Base-by-base conservation (phyloP, 2,113 vertebrate species). In the Otocyon megalotis region DNA sequence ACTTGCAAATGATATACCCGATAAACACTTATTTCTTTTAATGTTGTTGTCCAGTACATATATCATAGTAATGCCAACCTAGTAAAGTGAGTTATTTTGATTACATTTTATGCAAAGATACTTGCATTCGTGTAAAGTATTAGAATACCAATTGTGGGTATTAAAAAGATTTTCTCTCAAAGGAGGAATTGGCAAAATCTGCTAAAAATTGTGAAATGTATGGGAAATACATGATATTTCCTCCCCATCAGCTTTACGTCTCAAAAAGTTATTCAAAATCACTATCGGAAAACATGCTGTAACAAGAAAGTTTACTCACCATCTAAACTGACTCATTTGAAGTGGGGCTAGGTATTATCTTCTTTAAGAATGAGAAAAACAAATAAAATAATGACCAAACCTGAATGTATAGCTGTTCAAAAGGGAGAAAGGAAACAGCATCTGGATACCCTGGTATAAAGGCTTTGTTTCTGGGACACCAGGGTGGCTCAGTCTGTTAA, bases 381-480 rank as follows among this genome's bases (percentile, higher is more conserved):
- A 85, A 76, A 83, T 83, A 74, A 67, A 53, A 76, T 53, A 48
- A 94, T 81, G 12, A 5, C 19, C 43, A 85, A 74, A 16, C 19
- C 43, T 65, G 30, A 83, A 37, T 30, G 9, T 58, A 81, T 60
- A 72, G 20, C 48, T 76, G 15, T 35, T 32, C 5, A 65, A 87
- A 28, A 0, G 32, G 22, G 53, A 20, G 32, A 56, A 88, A 91
- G 20, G 8, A 35, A 54, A 53, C 3, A 67, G 17, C 54, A 53
- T n/a, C 17, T 77, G 28, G 12, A 37, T 22, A 12, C 56, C 11
- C 13, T 22, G 28, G 80, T 5, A 8, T 50, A 74, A 85, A 53
- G 15, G 3, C 50, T 84, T 95, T 92, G n/a, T 84, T 96, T 96
- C 90, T 87, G 67, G 67, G 32, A 32, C 16, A 69, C 67, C 67